A percentile compares a stretch with the other conserved stretches of the same genome.
Conservation (phyloP, 2,797 vertebrate species). For the Manis crassicaudata region DNA sequence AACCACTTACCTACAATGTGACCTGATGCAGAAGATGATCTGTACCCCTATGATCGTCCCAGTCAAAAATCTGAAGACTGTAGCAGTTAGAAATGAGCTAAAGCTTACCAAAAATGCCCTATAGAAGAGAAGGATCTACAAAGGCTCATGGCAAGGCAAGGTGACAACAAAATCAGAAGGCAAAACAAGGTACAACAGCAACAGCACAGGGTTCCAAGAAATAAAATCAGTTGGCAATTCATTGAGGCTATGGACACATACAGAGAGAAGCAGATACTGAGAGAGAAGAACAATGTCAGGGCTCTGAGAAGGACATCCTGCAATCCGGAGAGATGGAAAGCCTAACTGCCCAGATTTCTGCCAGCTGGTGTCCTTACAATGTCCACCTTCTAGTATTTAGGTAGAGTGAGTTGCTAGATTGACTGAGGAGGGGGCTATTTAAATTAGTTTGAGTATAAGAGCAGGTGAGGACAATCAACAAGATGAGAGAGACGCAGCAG, state of each 20-base stretch:
- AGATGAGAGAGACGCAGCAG: not conserved
- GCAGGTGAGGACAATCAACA: not conserved
- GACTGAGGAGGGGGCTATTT: not conserved
- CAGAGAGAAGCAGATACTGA: not conserved
- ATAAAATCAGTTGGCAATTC: not conserved
- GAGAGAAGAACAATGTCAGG: not conserved
- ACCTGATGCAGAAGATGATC: not conserved
- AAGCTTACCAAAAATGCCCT: not conserved
- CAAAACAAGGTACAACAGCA: not conserved
- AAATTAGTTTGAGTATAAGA: not conserved
- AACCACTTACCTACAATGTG: not conserved
- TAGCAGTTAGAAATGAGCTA: slow-evolving; percentile 14
- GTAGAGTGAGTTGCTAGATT: not conserved
- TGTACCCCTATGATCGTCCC: not conserved
- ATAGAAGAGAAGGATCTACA: not conserved
- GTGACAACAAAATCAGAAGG: slow-evolving; percentile 1
- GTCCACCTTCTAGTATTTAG: not conserved
- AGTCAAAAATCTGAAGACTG: slow-evolving; percentile 9
- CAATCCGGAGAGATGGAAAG: slow-evolving; percentile 21
- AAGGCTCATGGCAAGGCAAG: slow-evolving; percentile 8
- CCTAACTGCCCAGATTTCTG: not conserved
- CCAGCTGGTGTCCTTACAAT: not conserved
- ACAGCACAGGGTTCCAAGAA: not conserved
- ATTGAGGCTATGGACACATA: not conserved
- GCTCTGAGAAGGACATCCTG: not conserved